Percentiles rank a stretch among this genome's conserved stretches.
phyloP scores from a whole-genome alignment of 1,140 invertebrate genomes.

The Bicyclus anynana region DNA sequence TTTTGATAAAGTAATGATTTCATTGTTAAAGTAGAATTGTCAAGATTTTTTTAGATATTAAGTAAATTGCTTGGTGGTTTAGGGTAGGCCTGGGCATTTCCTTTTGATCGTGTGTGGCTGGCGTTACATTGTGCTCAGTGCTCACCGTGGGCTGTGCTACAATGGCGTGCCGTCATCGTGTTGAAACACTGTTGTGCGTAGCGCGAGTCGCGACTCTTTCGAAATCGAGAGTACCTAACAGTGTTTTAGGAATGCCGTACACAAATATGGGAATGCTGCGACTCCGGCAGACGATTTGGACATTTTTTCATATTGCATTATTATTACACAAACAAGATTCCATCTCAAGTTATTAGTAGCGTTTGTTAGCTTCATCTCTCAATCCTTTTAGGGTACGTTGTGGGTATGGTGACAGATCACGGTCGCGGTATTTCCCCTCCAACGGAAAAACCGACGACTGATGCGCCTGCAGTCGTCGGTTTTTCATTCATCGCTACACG shows the following conservation, averaged over 20 bases:
- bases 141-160: conserved; percentile 32
- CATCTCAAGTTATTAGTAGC: background rate
- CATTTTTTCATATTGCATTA: background rate
- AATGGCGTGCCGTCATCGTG: conserved; percentile 59
- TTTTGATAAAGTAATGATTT: too few relatives aligned
- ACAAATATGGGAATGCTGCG: conserved; percentile 36
- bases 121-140: conserved; percentile 37
- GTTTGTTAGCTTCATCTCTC: background rate
- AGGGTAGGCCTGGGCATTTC: too few relatives aligned
- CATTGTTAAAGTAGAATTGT: too few relatives aligned
- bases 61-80: too few relatives aligned
- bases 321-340: conserved; percentile 1
- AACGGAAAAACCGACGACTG: too few relatives aligned
- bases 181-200: conserved; percentile 64
- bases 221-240: conserved; percentile 63
- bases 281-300: background rate
- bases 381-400: too few relatives aligned
- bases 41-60: too few relatives aligned
- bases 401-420: too few relatives aligned
- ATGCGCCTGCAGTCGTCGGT: too few relatives aligned
- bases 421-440: too few relatives aligned
- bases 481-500: too few relatives aligned
- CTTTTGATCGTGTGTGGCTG: too few relatives aligned
- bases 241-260: conserved; percentile 27
- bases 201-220: conserved; percentile 53